Base-by-base conservation (phyloP, 2,113 vertebrate genomes). In the Albula goreensis region DNA sequence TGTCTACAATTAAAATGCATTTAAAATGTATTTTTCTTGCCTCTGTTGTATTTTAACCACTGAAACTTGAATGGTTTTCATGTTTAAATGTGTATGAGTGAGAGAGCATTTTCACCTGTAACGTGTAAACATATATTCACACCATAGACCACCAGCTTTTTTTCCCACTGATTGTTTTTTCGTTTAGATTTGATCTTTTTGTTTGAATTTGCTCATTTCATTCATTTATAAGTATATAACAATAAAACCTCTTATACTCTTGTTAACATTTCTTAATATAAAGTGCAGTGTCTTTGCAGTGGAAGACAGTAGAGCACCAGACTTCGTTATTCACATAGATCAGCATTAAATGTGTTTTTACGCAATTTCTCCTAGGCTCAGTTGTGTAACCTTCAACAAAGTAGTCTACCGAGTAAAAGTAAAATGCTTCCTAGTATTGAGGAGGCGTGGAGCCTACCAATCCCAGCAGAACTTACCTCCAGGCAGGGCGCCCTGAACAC, bases 401-500 rank as follows among this genome's bases (percentile, higher is more conserved):
- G 97, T 98, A 98, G 97, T 97, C 97, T 99, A 97, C 98, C 97
- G 96, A 98, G 96, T 97, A 99, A 99, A 98, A 98, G 96, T 97
- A 99, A 99, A 98, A 98, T 99, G 97, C 98, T 99, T 97, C 98
- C 98, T 97, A 99, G 98, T 99, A 99, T 99, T 98, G 98, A 99
- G 97, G 98, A 99, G 97, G 98, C 98, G 53, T 99, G 98, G 98
- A 99, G 98, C 97, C 97, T 99, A 93, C 98, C 98, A 97, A 99
- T 99, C 93, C 98, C 98, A 94, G 98, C 98, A 96, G 98, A 99
- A 97, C 98, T 99, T 97, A 99, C 98, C 92, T 99, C 98, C 97
- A 98, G 98, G 96, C 98, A 99, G 97, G 98, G 98, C 96, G 97
- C 97, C 96, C 95, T 98, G 98, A 99, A 97, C 97, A 97, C 98